Conservation (phyloP, 1,140 invertebrate species). For the Platyura marginata region DNA sequence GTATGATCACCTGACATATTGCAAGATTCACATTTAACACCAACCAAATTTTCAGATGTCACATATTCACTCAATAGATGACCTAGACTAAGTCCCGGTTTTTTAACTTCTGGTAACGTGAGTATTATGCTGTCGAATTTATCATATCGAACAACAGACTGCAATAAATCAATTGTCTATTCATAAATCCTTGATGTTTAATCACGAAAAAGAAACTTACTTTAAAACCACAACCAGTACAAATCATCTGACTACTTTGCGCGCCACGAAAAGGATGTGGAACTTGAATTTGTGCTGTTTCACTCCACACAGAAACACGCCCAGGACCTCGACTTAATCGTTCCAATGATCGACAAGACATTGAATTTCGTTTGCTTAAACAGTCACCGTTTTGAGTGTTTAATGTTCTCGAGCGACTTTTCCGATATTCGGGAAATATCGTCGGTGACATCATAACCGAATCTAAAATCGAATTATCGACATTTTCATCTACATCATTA, state of each 20-base stretch:
- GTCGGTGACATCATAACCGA: background rate
- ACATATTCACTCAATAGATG: slow-evolving; percentile 64
- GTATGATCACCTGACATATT: slow-evolving; percentile 39
- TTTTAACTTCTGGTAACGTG: slow-evolving; percentile 37
- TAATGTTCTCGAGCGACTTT: slow-evolving; percentile 9
- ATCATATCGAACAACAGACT: slow-evolving; percentile 72
- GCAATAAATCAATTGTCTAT: slow-evolving; percentile 15
- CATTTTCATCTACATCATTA: slow-evolving; percentile 10
- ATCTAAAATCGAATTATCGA: slow-evolving; percentile 1
- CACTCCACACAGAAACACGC: slow-evolving; percentile 18
- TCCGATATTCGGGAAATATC: background rate
- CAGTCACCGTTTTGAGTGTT: slow-evolving; percentile 7
- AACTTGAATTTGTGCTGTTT: slow-evolving; percentile 26
- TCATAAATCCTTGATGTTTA: slow-evolving; percentile 4
- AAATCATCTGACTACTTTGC: slow-evolving; percentile 67
- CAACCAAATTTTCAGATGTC: slow-evolving; percentile 60
- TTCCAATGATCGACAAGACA: slow-evolving; percentile 25
- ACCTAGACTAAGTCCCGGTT: slow-evolving; percentile 22
- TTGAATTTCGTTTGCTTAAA: slow-evolving; percentile 16
- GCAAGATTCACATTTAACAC: slow-evolving; percentile 69
- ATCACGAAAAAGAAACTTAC: slow-evolving; percentile 21
- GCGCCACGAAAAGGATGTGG: slow-evolving; percentile 56
- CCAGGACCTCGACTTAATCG: slow-evolving; percentile 20
- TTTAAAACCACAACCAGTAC: slow-evolving; percentile 61
- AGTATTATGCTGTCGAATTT: slow-evolving; percentile 78